phyloP scores from a whole-genome alignment of 2,113 vertebrate species.

The Coracopsis vasa region DNA sequence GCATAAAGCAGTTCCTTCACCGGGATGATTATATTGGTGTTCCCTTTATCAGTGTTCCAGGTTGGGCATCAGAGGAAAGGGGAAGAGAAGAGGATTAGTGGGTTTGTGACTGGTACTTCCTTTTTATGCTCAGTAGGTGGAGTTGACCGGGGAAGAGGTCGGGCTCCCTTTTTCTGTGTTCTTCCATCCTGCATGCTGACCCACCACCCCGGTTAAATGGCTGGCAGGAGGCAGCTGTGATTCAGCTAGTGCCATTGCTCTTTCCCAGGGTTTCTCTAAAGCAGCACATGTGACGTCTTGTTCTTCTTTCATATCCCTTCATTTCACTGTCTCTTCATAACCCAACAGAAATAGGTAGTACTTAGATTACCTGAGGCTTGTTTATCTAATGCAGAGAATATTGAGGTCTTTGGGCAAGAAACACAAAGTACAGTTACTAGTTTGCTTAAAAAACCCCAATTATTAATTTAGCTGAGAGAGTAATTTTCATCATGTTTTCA shows the following conservation, averaged over 20 bases:
- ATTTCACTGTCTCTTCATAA: neutral
- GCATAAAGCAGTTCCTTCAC: neutral
- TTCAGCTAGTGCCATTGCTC: neutral
- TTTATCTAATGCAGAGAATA: neutral
- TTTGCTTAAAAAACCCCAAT: neutral
- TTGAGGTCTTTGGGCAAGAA: neutral
- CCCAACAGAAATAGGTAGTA: neutral
- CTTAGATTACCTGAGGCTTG: neutral
- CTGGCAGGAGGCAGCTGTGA: neutral
- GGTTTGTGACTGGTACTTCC: neutral
- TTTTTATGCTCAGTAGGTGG: neutral
- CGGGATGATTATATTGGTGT: neutral
- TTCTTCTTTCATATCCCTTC: neutral
- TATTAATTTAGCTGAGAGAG: neutral
- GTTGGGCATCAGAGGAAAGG: neutral
- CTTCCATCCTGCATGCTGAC: neutral
- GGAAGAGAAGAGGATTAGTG: neutral
- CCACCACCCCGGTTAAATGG: neutral
- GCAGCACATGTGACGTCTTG: neutral
- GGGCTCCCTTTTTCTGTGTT: neutral
- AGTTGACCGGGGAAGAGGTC: neutral
- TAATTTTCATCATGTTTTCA: neutral
- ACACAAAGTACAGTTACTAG: neutral
- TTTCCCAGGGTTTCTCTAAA: neutral
- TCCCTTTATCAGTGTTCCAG: neutral